Conservation (phyloP, 2,888 invertebrate species). For the Corbicula japonica region DNA sequence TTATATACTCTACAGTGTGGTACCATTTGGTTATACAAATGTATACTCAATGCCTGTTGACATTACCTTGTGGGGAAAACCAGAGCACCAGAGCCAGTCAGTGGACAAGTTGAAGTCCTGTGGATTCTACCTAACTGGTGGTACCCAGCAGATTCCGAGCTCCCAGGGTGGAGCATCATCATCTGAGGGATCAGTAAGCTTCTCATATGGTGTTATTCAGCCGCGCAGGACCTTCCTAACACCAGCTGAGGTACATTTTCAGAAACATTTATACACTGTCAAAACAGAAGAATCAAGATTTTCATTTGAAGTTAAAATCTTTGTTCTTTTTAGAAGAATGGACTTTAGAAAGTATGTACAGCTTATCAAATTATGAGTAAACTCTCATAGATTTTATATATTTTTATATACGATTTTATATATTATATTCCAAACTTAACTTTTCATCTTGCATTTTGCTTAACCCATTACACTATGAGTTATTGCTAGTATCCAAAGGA, state of each 20-base stretch:
- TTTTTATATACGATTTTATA: too few species aligned
- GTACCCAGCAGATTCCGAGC: conserved; percentile 7
- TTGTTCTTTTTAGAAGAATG: too few species aligned
- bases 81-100: conserved; percentile 53
- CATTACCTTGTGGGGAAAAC: conserved; percentile 72
- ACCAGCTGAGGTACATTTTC: conserved; percentile 67
- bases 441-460: too few species aligned
- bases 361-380: too few species aligned
- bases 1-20: too few species aligned
- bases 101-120: conserved; percentile 53
- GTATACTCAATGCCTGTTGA: conserved; percentile 70
- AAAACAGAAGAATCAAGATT: background rate
- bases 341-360: too few species aligned
- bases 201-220: conserved; percentile 14
- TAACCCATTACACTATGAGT: too few species aligned
- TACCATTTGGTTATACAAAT: conserved; percentile 70
- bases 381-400: too few species aligned
- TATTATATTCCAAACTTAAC: too few species aligned
- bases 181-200: conserved; percentile 20
- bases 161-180: conserved; percentile 2
- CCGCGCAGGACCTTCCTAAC: conserved; percentile 60
- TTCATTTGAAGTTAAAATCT: background rate
- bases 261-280: background rate
- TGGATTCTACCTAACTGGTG: conserved; percentile 59
- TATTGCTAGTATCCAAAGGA: too few species aligned